phyloP scores from a whole-genome alignment of 2,888 invertebrate species.

The Calameuta pallipes region DNA sequence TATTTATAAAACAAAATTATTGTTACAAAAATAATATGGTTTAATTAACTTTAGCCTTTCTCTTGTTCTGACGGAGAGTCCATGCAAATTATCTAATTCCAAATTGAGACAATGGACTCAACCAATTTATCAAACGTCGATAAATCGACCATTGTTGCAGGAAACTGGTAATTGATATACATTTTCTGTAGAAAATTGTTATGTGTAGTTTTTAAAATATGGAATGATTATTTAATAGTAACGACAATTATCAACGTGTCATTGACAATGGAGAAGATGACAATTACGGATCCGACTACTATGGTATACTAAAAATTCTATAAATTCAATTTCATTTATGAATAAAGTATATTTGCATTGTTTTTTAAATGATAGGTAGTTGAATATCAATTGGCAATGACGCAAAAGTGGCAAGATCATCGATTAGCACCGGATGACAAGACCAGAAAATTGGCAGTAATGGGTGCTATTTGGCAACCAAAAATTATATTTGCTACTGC shows the following conservation, averaged over 20 bases:
- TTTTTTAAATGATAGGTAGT: constrained; percentile 33
- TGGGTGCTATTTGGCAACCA: constrained; percentile 53
- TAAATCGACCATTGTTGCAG: not conserved
- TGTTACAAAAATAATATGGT: too few relatives aligned
- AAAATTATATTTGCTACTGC: constrained; percentile 46
- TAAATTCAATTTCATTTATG: not conserved
- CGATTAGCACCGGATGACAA: constrained; percentile 42
- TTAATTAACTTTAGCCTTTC: too few relatives aligned
- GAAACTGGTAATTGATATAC: not conserved
- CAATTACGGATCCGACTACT: constrained; percentile 30
- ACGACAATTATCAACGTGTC: constrained; percentile 45
- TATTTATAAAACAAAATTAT: too few relatives aligned
- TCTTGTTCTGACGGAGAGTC: too few relatives aligned
- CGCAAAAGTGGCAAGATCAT: constrained; percentile 51
- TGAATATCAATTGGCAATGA: constrained; percentile 37
- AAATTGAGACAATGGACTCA: too few relatives aligned
- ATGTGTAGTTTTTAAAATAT: not conserved
- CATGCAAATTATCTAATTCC: too few relatives aligned
- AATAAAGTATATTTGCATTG: not conserved
- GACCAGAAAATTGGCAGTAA: constrained; percentile 46
- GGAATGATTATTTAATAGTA: constrained; percentile 6
- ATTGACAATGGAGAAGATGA: constrained; percentile 37
- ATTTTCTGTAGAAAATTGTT: not conserved
- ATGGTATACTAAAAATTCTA: constrained; percentile 37
- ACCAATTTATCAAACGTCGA: too few relatives aligned